Conservation (phyloP, 2,113 vertebrate species). For the Todiramphus saurophagus region DNA sequence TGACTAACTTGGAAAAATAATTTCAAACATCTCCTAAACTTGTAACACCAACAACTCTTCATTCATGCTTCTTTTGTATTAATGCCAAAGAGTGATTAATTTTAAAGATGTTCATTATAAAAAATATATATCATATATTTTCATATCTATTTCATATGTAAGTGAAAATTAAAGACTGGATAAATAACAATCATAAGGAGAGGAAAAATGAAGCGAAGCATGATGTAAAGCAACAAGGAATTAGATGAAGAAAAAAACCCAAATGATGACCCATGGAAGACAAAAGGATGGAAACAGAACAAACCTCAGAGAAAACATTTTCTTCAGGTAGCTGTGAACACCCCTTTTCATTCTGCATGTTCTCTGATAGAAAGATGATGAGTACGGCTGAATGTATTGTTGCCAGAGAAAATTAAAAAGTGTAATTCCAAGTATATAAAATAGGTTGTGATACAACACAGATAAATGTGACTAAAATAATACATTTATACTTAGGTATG, state of each 20-base stretch:
- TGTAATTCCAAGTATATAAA: no score
- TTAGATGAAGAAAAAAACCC: background rate
- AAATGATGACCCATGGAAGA: accelerated
- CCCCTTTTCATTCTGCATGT: background rate
- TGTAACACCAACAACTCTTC: background rate
- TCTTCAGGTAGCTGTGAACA: background rate
- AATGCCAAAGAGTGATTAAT: background rate
- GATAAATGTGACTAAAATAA: no score
- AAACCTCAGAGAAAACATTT: background rate
- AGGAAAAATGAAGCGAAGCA: background rate
- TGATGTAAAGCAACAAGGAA: background rate
- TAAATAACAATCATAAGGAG: background rate
- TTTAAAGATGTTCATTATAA: background rate
- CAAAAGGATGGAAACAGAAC: background rate
- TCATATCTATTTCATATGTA: background rate
- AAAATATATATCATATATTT: background rate
- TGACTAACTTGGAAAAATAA: background rate
- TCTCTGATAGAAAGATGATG: background rate
- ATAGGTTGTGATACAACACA: no score
- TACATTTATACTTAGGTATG: no score
- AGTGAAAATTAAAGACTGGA: background rate
- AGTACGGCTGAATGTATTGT: background rate
- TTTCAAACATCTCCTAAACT: background rate
- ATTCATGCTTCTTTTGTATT: background rate
- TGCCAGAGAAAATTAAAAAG: background rate